Evolutionary conservation across 2,888 invertebrate species (phyloP), one percentile per base, ranked within the genome.

Genomic region (Drosophila barbarae): DNA sequence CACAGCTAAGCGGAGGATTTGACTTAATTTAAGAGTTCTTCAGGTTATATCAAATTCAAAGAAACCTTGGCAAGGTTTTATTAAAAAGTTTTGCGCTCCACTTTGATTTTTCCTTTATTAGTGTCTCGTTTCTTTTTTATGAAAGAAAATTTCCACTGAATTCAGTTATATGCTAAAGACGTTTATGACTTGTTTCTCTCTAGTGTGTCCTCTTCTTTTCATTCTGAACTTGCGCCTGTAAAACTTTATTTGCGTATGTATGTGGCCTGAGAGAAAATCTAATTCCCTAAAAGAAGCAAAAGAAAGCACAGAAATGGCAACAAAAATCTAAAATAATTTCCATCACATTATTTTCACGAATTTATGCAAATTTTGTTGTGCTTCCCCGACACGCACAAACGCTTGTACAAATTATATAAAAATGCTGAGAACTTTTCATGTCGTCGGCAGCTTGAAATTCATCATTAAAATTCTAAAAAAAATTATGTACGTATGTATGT

Each of bases 391-490:
- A n/a, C 50, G 44, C 54, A 44, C 63, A 55, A 47, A 55, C 47
- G 26, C 44, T 32, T 30, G 21, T 21, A 46, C 26, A 30, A 13
- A 42, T 30, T 32, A 30, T 26, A 58, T 42, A 56, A 34, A 47
- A 51, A 47, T 21, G 61, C 52, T 51, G 26, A 50, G 52, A 71
- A 72, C 42, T 74, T 72, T 68, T 49, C 57, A 32, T 72, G 61
- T 51, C 64, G 63, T 38, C 50, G 12, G 13, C 57, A 26, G 21
- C 46, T 49, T 52, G 49, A 58, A 65, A 81, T 78, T 65, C 79
- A 71, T 78, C 77, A 78, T 78, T 81, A 72, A 78, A 78, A 78
- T 71, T 74, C 63, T 50, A 51, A 66, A 77, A 73, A 30, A 69
- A 66, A 23, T 23, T 30, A 12, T 13, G 9, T 30, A 75, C n/a